Percentiles rank a stretch among this genome's conserved stretches.
Conservation (phyloP, 2,797 vertebrate species). For the Ambastaia sidthimunki region DNA sequence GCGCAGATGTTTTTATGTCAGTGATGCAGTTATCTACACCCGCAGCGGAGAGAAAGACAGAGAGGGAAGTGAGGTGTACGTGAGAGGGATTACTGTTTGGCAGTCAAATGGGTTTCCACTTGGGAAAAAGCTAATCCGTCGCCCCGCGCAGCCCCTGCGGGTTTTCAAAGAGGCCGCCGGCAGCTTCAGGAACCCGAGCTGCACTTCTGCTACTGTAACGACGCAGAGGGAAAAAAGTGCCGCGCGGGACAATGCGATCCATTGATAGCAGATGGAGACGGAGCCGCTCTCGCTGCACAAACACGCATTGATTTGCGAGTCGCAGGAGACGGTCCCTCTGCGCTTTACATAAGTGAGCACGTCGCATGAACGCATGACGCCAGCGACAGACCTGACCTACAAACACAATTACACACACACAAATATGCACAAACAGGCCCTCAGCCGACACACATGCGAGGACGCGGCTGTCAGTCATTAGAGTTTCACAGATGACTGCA, state of each 20-base stretch:
- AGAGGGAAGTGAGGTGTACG: constrained; percentile 1
- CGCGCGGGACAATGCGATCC: constrained; percentile 71
- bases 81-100: constrained; percentile 23
- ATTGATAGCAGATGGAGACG: constrained; percentile 74
- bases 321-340: constrained; percentile 8
- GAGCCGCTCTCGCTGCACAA: constrained; percentile 71
- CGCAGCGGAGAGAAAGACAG: neutral
- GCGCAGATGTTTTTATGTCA: neutral
- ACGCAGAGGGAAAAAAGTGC: neutral
- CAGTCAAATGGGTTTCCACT: constrained; percentile 14
- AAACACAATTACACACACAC: constrained; percentile 25
- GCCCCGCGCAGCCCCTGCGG: neutral
- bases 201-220: neutral
- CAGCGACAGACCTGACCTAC: neutral
- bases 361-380: neutral
- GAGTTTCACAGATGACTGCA: neutral
- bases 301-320: constrained; percentile 67
- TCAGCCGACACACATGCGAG: neutral
- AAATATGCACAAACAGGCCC: constrained; percentile 7
- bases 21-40: constrained; percentile 2
- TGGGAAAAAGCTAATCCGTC: constrained; percentile 45
- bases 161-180: neutral
- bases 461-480: constrained; percentile 2
- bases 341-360: constrained; percentile 43
- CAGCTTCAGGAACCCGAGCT: neutral